A percentile compares a stretch with the other conserved stretches of the same genome.
These are phyloP conservation scores for Cherax quadricarinatus DNA, from an alignment of 1,140 invertebrate species.

Conservation along the genomic window DNA sequence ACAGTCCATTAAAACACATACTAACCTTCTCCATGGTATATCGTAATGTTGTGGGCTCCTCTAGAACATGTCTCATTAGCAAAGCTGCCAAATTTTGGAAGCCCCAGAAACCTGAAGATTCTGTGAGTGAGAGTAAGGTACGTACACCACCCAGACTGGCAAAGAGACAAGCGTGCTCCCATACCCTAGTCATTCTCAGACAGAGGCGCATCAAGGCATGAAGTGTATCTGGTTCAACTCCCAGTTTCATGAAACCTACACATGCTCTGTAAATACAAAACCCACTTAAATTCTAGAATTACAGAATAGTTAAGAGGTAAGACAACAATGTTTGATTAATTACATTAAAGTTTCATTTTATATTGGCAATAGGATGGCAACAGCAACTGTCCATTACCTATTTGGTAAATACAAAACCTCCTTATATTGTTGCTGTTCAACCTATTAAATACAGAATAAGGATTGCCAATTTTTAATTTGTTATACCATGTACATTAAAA, in stretches of 20 bases:
- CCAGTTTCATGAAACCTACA: slow-evolving; percentile 84
- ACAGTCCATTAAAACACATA: neutral
- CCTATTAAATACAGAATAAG: too few relatives aligned
- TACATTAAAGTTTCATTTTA: slow-evolving; percentile 34
- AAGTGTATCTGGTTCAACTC: slow-evolving; percentile 87
- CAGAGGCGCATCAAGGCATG: slow-evolving; percentile 87
- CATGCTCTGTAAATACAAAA: slow-evolving; percentile 78
- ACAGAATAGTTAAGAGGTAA: neutral
- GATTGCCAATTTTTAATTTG: too few relatives aligned
- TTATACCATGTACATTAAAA: too few relatives aligned
- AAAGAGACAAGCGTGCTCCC: slow-evolving; percentile 86
- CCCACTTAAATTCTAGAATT: too few relatives aligned
- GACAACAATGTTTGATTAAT: slow-evolving; percentile 46
- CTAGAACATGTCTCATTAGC: slow-evolving; percentile 89
- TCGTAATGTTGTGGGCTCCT: slow-evolving; percentile 86
- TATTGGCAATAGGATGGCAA: too few relatives aligned
- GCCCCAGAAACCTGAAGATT: slow-evolving; percentile 86
- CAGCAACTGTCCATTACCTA: too few relatives aligned
- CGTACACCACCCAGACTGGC: slow-evolving; percentile 86
- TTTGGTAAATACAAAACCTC: too few relatives aligned
- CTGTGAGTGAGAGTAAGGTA: slow-evolving; percentile 84
- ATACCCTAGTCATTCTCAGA: slow-evolving; percentile 86
- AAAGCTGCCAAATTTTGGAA: slow-evolving; percentile 88
- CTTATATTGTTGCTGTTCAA: too few relatives aligned
- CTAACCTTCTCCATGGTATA: slow-evolving; percentile 88